Base-by-base conservation (phyloP, 2,797 vertebrate species). In the Brachymystax lenok region DNA sequence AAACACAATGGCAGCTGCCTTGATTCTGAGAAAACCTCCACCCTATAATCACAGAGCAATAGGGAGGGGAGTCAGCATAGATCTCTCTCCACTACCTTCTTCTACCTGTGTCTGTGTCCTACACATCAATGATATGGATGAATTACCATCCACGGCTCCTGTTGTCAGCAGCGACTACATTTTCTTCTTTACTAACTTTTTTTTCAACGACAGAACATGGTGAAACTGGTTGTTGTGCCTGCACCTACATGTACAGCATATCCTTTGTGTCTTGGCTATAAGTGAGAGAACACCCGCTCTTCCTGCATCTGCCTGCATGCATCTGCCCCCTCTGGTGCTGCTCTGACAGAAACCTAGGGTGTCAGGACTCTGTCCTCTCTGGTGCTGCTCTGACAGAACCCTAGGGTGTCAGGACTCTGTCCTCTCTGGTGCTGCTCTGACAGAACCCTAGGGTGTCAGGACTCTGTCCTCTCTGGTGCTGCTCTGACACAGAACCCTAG, bases 181-280 rank as follows among this genome's bases (percentile, higher is more conserved):
- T 27, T 67, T 50, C 61, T 30, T 51, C 61, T 51, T 40, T 46
- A 46, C 56, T 28, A 66, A 5, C 51, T n/a, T 59, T 13, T 51
- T 30, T 5, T 77, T 28, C 2, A 46, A 76, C 79, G 61, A 85
- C 80, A 86, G 87, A 80, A 87, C 86, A 73, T 74, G 77, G 68
- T 76, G 88, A 81, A 88, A 85, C 88, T 89, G 82, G 91, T 92
- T 87, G 84, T 84, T 89, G 88, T 85, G 87, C 88, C 85, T 90
- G 89, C 84, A 88, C 84, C 89, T 90, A 89, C 80, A 71, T 61
- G 0, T 24, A 63, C 24, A 3, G 3, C 85, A 80, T 81, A 85
- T 87, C 77, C 80, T 86, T 83, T 83, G 88, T 90, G 86, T 86
- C 90, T 87, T 80, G 79, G 83, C 68, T 87, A 79, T 87, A 90